These are phyloP conservation scores for Tolmerus cingulatus DNA, from an alignment of 2,888 invertebrate species.

Conservation along the genomic window DNA sequence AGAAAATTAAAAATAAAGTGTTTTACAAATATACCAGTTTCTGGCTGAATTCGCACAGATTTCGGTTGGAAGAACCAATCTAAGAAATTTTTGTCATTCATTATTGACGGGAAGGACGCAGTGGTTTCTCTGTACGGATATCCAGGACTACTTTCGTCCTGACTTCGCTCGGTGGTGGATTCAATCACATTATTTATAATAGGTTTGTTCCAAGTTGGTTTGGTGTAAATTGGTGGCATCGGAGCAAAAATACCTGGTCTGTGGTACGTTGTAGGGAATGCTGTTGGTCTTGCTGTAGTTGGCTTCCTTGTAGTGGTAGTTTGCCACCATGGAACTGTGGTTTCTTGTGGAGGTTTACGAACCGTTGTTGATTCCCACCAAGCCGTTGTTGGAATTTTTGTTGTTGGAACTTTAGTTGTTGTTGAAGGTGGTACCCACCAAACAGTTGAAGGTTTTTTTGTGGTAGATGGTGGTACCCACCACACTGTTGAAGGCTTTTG, in stretches of 20 bases:
- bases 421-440: constrained; percentile 50
- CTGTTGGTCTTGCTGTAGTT: not conserved
- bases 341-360: not conserved
- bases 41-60: constrained; percentile 13
- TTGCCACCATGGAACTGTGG: constrained; percentile 45
- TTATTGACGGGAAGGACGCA: constrained; percentile 5
- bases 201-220: not conserved
- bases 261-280: constrained; percentile 15
- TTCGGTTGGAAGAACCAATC: constrained; percentile 51
- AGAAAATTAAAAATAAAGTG: not conserved
- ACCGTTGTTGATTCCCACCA: constrained; percentile 45
- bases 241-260: constrained; percentile 35
- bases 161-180: not conserved
- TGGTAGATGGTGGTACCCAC: constrained; percentile 48
- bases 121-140: not conserved
- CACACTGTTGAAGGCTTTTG: constrained; percentile 46
- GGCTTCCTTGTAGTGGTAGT: constrained; percentile 16
- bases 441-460: constrained; percentile 42
- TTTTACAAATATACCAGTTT: not conserved
- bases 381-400: not conserved
- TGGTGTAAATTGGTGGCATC: not conserved
- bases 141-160: not conserved
- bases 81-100: constrained; percentile 47
- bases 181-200: constrained; percentile 44
- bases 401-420: not conserved